Evolutionary conservation across 2,888 invertebrate species (phyloP).

Genomic region (Idaea aversata): DNA sequence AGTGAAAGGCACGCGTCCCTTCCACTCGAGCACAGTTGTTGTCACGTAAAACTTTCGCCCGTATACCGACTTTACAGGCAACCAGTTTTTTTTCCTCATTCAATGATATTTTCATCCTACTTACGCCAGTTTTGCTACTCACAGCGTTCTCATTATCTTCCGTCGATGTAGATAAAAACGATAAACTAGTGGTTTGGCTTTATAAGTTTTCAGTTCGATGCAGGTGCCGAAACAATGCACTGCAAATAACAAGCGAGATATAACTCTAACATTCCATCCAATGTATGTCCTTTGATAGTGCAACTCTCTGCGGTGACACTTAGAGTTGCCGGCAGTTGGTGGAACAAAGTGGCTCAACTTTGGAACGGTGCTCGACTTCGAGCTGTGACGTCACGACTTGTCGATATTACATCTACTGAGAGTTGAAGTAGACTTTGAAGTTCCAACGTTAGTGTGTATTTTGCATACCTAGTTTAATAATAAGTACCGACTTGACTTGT

Average conservation of each 20-base stretch:
- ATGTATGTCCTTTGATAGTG: constrained; percentile 22
- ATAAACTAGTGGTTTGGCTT: too few species aligned
- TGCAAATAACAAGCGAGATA: neutral
- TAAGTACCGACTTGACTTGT: too few species aligned
- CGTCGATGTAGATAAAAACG: too few species aligned
- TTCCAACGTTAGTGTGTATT: neutral
- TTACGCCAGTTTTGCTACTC: too few species aligned
- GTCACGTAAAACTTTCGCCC: too few species aligned
- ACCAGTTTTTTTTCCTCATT: too few species aligned
- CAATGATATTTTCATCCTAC: too few species aligned
- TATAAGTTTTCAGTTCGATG: neutral
- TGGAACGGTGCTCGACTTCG: neutral
- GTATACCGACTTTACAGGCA: too few species aligned
- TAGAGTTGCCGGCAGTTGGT: constrained; percentile 27
- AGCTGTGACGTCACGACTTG: neutral
- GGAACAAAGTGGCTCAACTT: constrained; percentile 20
- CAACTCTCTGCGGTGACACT: constrained; percentile 24
- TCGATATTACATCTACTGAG: neutral
- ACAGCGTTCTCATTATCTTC: too few species aligned
- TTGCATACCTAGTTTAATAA: neutral
- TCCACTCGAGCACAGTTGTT: too few species aligned
- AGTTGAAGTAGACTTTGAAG: neutral
- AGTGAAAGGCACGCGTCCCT: too few species aligned
- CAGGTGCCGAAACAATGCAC: constrained; percentile 1
- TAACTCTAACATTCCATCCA: neutral